Percentiles rank a stretch among this genome's conserved stretches.
These are phyloP conservation scores for human (Homo sapiens) DNA, from an alignment of 2,113 vertebrate species.

Conservation along the genomic window GRCh38 chr15:86922501-86923000, in stretches of 20 bases:
- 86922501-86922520: too few species aligned
- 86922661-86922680: background rate
- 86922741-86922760: background rate
- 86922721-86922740: conserved; percentile 12
- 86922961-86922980: background rate
- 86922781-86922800: background rate
- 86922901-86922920: background rate
- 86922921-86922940: background rate
- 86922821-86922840: background rate
- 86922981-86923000: background rate
- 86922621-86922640: background rate
- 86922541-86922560: too few species aligned
- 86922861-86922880: background rate
- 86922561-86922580: too few species aligned
- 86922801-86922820: background rate
- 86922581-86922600: too few species aligned
- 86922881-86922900: background rate
- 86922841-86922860: background rate
- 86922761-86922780: background rate
- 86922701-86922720: background rate
- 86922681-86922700: background rate
- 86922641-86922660: background rate
- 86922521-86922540: too few species aligned
- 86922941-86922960: background rate
- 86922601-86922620: background rate